A percentile compares a stretch with the other conserved stretches of the same genome.
phyloP scores from a whole-genome alignment of 2,113 vertebrate species.

The Siphamia tubifer region DNA sequence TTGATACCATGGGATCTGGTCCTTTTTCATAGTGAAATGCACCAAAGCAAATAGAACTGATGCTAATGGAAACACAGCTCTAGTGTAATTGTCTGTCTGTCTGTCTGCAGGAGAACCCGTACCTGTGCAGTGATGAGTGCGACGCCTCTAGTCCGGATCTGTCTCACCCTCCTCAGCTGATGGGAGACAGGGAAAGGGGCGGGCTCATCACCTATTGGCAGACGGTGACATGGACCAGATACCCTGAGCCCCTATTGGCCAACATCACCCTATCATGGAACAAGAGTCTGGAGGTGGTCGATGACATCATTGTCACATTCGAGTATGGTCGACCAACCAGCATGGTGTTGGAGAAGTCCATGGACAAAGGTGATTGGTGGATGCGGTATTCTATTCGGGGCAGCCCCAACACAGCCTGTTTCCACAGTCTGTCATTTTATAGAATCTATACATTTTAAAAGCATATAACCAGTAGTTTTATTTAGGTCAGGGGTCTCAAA shows the following conservation, averaged over 20 bases:
- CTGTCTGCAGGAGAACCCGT: slow-evolving; percentile 89
- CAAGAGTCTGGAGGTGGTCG: slow-evolving; percentile 95
- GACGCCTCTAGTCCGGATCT: slow-evolving; percentile 92
- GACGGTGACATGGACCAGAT: slow-evolving; percentile 94
- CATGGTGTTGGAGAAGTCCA: slow-evolving; percentile 97
- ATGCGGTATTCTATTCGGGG: no score
- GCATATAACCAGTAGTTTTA: no score
- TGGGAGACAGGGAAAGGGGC: slow-evolving; percentile 93
- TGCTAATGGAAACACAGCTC: no score
- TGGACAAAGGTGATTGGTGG: slow-evolving; percentile 85
- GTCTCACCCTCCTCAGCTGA: slow-evolving; percentile 94
- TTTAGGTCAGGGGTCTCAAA: no score
- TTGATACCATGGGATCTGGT: no score
- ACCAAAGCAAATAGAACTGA: no score
- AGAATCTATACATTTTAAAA: no score
- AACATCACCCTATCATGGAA: slow-evolving; percentile 97
- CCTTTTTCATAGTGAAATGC: no score
- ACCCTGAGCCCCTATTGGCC: slow-evolving; percentile 91
- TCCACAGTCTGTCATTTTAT: no score
- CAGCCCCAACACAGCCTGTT: no score
- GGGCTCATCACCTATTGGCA: slow-evolving; percentile 97
- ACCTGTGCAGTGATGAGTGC: slow-evolving; percentile 98
- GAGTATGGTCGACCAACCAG: slow-evolving; percentile 94
- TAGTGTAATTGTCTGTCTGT: no score
- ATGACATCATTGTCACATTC: slow-evolving; percentile 94